Conservation (phyloP, 23 tunicate genomes). For the Halocynthia aurantium region DNA sequence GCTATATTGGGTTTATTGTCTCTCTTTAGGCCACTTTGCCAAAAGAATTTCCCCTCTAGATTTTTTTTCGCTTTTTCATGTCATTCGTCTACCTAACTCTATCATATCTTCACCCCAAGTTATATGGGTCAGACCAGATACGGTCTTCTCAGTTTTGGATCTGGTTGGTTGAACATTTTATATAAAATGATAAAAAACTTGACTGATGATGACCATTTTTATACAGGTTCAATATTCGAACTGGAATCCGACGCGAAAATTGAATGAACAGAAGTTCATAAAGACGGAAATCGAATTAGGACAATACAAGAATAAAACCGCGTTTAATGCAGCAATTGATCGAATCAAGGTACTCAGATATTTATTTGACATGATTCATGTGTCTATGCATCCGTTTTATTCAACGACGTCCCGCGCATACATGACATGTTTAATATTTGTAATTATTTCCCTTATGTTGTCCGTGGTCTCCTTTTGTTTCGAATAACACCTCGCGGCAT, state of each 20-base stretch:
- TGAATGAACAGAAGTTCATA: slow-evolving; percentile 42
- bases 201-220: neutral
- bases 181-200: neutral
- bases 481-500: neutral
- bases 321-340: slow-evolving; percentile 39
- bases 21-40: neutral
- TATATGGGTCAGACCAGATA: neutral
- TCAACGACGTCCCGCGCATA: neutral
- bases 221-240: slow-evolving; percentile 54
- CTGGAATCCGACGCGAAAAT: slow-evolving; percentile 9
- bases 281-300: slow-evolving; percentile 71
- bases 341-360: slow-evolving; percentile 23
- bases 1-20: neutral
- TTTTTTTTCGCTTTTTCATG: too few relatives aligned
- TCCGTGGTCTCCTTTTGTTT: neutral
- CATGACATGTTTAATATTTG: neutral
- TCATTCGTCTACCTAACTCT: too few relatives aligned
- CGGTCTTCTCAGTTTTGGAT: neutral
- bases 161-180: neutral
- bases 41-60: too few relatives aligned
- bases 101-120: too few relatives aligned
- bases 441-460: neutral
- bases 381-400: neutral
- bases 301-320: slow-evolving; percentile 21
- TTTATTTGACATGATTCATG: too few relatives aligned